Conservation (phyloP, 1,140 invertebrate species). For the Ephestia elutella region DNA sequence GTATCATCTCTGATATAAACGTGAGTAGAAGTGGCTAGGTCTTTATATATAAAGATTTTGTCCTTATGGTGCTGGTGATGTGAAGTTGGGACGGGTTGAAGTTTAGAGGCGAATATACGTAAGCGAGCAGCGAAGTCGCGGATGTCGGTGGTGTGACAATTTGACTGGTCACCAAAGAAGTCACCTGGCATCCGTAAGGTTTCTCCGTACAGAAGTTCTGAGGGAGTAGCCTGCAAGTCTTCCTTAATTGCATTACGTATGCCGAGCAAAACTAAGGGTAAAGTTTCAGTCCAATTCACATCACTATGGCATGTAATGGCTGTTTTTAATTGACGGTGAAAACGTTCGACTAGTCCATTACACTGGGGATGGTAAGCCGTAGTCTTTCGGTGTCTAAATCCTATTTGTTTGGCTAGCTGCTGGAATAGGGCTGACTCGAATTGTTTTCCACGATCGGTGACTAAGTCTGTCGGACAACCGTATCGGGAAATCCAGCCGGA, state of each 20-base stretch:
- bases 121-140: constrained; percentile 6
- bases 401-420: constrained; percentile 17
- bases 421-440: constrained; percentile 22
- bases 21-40: constrained; percentile 4
- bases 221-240: constrained; percentile 38
- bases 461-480: constrained; percentile 13
- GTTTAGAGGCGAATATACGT: neutral
- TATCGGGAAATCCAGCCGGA: constrained; percentile 42
- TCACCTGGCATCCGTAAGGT: constrained; percentile 34
- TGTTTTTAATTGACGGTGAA: constrained; percentile 46
- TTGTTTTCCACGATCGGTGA: neutral
- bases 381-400: constrained; percentile 21
- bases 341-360: constrained; percentile 55
- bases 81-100: constrained; percentile 10
- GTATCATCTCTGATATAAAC: constrained; percentile 7
- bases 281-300: constrained; percentile 22
- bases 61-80: neutral
- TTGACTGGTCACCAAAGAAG: constrained; percentile 24
- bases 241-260: constrained; percentile 40
- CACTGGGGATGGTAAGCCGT: constrained; percentile 45
- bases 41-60: constrained; percentile 9
- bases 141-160: neutral
- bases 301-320: constrained; percentile 30
- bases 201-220: constrained; percentile 24
- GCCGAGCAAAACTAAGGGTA: constrained; percentile 59